Percentiles rank a stretch among this genome's conserved stretches.
Conservation (phyloP, 64 coral and sea anemone genomes). For the Montipora efflorescens region DNA sequence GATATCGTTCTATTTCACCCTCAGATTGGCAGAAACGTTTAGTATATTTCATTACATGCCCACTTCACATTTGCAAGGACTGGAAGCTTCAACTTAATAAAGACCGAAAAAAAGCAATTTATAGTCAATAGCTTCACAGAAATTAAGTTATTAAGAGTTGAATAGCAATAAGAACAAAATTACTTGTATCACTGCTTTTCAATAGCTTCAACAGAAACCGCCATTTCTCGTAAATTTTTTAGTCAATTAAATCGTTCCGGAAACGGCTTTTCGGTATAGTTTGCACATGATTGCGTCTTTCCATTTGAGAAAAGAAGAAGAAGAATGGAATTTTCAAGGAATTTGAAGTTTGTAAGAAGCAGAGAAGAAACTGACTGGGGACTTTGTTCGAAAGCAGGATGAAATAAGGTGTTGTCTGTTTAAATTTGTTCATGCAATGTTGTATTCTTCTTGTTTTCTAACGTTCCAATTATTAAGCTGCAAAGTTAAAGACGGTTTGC, state of each 20-base stretch:
- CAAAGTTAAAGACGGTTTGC: not conserved
- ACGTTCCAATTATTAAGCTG: not conserved
- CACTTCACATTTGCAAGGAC: slow-evolving; percentile 18
- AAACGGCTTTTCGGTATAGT: slow-evolving; percentile 19
- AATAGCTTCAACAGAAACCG: slow-evolving; percentile 37
- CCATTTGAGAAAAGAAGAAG: not conserved
- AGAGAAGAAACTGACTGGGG: not conserved
- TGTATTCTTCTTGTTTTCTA: slow-evolving; percentile 29
- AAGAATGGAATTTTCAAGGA: not conserved
- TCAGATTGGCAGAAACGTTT: not conserved
- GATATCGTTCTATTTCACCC: not conserved
- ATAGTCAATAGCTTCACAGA: slow-evolving; percentile 52
- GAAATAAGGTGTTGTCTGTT: not conserved
- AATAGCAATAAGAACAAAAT: slow-evolving; percentile 85
- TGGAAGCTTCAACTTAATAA: slow-evolving; percentile 40
- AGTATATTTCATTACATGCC: no score
- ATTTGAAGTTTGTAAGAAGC: not conserved
- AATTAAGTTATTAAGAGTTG: slow-evolving; percentile 69
- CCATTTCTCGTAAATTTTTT: slow-evolving; percentile 23
- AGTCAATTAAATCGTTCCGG: slow-evolving; percentile 32
- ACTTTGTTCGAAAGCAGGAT: no score
- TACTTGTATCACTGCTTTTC: slow-evolving; percentile 46
- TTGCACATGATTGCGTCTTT: not conserved
- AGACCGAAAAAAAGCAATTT: slow-evolving; percentile 59
- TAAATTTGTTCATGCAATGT: slow-evolving; percentile 10